Evolutionary conservation across 2,113 vertebrate species (phyloP), one percentile per base, ranked within the genome.

Genomic region (Spermophilus dauricus): DNA sequence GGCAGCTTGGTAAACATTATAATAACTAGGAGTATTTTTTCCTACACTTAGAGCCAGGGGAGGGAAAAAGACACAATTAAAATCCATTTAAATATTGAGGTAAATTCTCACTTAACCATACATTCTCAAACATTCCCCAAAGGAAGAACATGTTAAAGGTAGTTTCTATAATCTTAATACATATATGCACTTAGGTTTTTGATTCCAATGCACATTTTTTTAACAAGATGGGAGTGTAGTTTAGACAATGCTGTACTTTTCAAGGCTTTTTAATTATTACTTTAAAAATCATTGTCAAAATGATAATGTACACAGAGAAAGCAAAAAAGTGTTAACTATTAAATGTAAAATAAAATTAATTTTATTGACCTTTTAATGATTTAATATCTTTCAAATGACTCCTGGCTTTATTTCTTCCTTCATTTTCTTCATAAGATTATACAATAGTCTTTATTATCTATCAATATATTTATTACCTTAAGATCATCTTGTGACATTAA

Each of bases 1-100:
- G 89, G 96, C 61, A 69, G 93, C 37, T 96, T 84, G 32, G 75
- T 96, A 91, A 97, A 96, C 82, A 97, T 96, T 95, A 97, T 97
- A 96, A 98, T 97, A 97, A 98, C 86, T 65, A 97, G 81, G 14
- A 14, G 8, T 45, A 69, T 92, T 95, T 88, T 95, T 94, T 85
- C 39, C 87, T 28, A 26, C 77, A 45, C n/a, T 69, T 95, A 92
- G 80, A 91, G 4, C 73, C 84, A n/a, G 20, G 17, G 18, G 30
- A 0, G 2, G n/a, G 30, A 91, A 86, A 58, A 91, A 83, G 89
- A 89, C n/a, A 94, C 70, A 92, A 90, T 86, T 82, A 93, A 86
- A 89, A 94, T 9, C 26, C 70, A 88, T 80, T 89, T 92, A 70
- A 91, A 95, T 86, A 42, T 3, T 73, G 56, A 96, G 48, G 39